Conservation (phyloP, 2,888 invertebrate species). For the Polia nebulosa region DNA sequence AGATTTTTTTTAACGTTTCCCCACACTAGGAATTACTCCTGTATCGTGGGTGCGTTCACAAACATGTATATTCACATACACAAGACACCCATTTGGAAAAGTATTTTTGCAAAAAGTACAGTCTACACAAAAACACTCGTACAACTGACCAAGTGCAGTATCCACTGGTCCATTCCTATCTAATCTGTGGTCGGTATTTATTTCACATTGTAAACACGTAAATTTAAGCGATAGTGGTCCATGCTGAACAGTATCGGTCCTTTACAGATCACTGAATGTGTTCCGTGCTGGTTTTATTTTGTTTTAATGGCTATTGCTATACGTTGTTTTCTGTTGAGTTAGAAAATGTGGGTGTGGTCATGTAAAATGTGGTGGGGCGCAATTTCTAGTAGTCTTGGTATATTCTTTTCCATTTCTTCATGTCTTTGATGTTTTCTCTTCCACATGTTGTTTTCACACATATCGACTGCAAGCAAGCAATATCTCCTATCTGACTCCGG, state of each 20-base stretch:
- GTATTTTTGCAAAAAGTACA: not conserved
- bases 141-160: constrained; percentile 7
- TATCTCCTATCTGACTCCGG: too few relatives aligned
- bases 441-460: too few relatives aligned
- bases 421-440: too few relatives aligned
- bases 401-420: not conserved
- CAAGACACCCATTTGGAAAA: not conserved
- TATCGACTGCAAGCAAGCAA: too few relatives aligned
- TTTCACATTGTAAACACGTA: constrained; percentile 43
- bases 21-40: too few relatives aligned
- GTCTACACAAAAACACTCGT: not conserved
- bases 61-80: too few relatives aligned
- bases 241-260: constrained; percentile 58
- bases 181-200: constrained; percentile 49
- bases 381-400: not conserved
- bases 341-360: not conserved
- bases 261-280: constrained; percentile 65
- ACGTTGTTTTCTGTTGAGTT: constrained; percentile 4
- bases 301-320: constrained; percentile 37
- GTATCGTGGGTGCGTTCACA: too few relatives aligned
- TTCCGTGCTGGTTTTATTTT: constrained; percentile 55
- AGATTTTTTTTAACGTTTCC: too few relatives aligned
- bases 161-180: constrained; percentile 32
- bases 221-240: constrained; percentile 59
- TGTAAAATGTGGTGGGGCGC: not conserved